Conservation (phyloP, 1,140 invertebrate species). For the Drosophila simulans region DNA sequence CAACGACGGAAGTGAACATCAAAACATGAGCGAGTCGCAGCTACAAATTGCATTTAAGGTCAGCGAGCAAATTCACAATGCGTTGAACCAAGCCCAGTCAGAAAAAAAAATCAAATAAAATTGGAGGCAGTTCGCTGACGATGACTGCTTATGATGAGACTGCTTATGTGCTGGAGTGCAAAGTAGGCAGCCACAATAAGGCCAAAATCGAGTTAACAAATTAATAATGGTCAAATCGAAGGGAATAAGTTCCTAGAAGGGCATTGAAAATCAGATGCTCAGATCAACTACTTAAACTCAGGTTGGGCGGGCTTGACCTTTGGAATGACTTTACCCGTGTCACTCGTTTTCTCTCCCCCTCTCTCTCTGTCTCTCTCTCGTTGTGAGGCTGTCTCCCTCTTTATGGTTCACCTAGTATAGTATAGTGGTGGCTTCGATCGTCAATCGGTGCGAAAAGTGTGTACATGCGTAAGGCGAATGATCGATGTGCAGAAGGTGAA, state of each 20-base stretch:
- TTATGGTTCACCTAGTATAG: slow-evolving; percentile 20
- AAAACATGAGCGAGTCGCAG: slow-evolving; percentile 27
- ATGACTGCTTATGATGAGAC: slow-evolving; percentile 10
- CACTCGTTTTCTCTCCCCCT: slow-evolving; percentile 11
- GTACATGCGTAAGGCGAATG: slow-evolving; percentile 46
- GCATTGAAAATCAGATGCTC: background rate
- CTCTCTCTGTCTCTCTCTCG: background rate
- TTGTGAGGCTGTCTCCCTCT: background rate
- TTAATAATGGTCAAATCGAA: background rate
- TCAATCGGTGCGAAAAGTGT: slow-evolving; percentile 11
- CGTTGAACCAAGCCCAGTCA: slow-evolving; percentile 65
- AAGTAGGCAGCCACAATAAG: slow-evolving; percentile 46
- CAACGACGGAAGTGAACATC: slow-evolving; percentile 58
- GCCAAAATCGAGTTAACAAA: slow-evolving; percentile 8
- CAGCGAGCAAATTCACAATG: slow-evolving; percentile 69
- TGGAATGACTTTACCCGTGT: slow-evolving; percentile 67
- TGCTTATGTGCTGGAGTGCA: slow-evolving; percentile 15
- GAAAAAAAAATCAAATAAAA: slow-evolving; percentile 35
- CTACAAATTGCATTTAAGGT: slow-evolving; percentile 65
- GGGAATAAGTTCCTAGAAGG: too few species aligned
- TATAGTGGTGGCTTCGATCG: background rate
- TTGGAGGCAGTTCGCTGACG: slow-evolving; percentile 4
- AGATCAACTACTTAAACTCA: slow-evolving; percentile 10
- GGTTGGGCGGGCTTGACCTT: slow-evolving; percentile 56
- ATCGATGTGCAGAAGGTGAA: slow-evolving; percentile 59